Evolutionary conservation across 2,113 vertebrate genomes (phyloP), one percentile per base, ranked within the genome.

Genomic region (Rhegmatorhina hoffmannsi): DNA sequence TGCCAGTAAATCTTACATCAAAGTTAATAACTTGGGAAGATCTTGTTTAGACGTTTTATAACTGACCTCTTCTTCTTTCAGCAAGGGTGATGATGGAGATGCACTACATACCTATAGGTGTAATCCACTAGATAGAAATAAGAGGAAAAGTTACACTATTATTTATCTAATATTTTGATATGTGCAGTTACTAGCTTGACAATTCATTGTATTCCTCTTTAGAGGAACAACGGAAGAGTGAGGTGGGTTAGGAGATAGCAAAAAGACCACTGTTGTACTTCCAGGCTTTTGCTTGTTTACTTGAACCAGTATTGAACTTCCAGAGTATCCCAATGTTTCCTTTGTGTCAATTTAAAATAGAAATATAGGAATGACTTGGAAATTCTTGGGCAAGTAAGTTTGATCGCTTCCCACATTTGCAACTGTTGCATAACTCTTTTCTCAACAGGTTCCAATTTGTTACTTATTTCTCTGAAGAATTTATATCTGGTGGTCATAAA

Each of bases 231-330:
- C 9, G 2, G 49, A 67, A 47, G 26, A 44, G 9, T 16, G 26
- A 66, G 17, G 17, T 4, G 1, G 7, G 3, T 20, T 34, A 79
- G 5, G 6, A 5, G 1, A 26, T 17, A 36, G 6, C 12, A 13
- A 55, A 29, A 82, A 46, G 14, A 26, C 3, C 11, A 43, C 17
- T 73, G 28, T n/a, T 83, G 17, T 3, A 56, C 13, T 62, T 70
- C 10, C 62, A 75, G 11, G 28, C 3, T 55, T 72, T 76, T 60
- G 4, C 4, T 38, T 55, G 1, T 0, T 69, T 64, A 56, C 11
- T 33, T 47, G 23, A 78, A 77, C 14, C 6, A 59, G 23, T 12
- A 29, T 0, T 53, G 10, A 78, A 36, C 16, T 66, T 69, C 13
- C 26, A 72, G 44, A 13, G 17, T 44, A 60, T 34, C 60, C 2